These are phyloP conservation scores for Tinea trinotella DNA, from an alignment of 2,888 invertebrate genomes.

Conservation along the genomic window DNA sequence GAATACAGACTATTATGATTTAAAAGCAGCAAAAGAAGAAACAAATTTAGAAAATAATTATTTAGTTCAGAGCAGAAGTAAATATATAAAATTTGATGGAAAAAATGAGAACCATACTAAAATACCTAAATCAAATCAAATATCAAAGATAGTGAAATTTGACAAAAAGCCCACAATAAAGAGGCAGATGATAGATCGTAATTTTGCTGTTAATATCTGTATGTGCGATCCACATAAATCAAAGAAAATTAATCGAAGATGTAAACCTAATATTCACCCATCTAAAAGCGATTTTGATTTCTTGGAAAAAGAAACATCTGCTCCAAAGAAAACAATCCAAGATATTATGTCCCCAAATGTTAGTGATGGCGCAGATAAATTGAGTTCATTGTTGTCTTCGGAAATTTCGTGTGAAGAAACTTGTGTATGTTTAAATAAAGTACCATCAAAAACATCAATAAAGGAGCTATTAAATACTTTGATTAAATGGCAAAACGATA, in stretches of 20 bases:
- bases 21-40: background rate
- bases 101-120: conserved; percentile 27
- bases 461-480: conserved; percentile 45
- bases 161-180: conserved; percentile 4
- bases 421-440: conserved; percentile 48
- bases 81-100: conserved; percentile 21
- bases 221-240: conserved; percentile 31
- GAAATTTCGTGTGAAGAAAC: conserved; percentile 30
- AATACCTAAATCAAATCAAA: conserved; percentile 20
- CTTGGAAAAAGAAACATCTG: background rate
- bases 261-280: background rate
- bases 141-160: background rate
- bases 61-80: background rate
- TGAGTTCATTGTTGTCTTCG: background rate
- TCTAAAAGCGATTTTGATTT: background rate
- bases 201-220: conserved; percentile 52
- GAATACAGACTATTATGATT: background rate
- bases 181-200: conserved; percentile 27
- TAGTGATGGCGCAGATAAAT: background rate
- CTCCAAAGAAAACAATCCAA: background rate
- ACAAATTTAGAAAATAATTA: background rate
- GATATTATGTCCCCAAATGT: background rate
- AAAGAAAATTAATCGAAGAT: background rate
- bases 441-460: conserved; percentile 51
- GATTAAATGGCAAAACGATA: conserved; percentile 35